Conservation (phyloP, 2,888 invertebrate genomes). For the Strigamia crassipes region DNA sequence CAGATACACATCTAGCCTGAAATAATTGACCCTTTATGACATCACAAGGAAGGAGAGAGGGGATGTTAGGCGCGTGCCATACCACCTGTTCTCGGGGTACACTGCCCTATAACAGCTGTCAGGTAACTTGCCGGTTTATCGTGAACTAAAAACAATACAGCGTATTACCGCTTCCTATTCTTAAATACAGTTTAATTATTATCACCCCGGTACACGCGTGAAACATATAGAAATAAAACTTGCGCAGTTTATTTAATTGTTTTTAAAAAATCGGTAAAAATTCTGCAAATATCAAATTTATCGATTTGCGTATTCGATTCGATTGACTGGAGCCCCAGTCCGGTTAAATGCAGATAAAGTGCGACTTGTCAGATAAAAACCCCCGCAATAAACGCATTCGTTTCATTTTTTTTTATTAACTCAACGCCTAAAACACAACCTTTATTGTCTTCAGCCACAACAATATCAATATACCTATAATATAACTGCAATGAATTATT, state of each 20-base stretch:
- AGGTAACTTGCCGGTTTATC: conserved; percentile 3
- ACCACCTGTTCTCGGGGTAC: conserved; percentile 21
- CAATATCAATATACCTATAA: not conserved
- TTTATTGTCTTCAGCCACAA: not conserved
- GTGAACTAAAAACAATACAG: not conserved
- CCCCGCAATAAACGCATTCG: too few species aligned
- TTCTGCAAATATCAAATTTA: too few species aligned
- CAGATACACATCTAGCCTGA: not conserved
- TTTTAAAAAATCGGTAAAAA: too few species aligned
- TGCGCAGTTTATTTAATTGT: too few species aligned
- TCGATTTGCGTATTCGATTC: too few species aligned
- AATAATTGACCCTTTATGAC: conserved; percentile 21
- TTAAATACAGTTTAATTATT: not conserved
- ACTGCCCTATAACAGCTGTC: conserved; percentile 16
- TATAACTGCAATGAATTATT: not conserved
- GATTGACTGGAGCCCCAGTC: too few species aligned
- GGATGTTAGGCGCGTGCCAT: conserved; percentile 21
- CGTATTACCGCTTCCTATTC: conserved; percentile 21
- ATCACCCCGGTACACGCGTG: too few species aligned
- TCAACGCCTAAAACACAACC: too few species aligned
- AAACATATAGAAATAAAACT: too few species aligned
- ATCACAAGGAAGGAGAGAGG: conserved; percentile 10
- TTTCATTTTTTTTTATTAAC: too few species aligned
- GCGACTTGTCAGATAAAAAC: too few species aligned
- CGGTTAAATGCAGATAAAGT: too few species aligned